A percentile compares a stretch with the other conserved stretches of the same genome.
phyloP scores from a whole-genome alignment of 2,113 vertebrate species.

The Ammodramus savannarum region DNA sequence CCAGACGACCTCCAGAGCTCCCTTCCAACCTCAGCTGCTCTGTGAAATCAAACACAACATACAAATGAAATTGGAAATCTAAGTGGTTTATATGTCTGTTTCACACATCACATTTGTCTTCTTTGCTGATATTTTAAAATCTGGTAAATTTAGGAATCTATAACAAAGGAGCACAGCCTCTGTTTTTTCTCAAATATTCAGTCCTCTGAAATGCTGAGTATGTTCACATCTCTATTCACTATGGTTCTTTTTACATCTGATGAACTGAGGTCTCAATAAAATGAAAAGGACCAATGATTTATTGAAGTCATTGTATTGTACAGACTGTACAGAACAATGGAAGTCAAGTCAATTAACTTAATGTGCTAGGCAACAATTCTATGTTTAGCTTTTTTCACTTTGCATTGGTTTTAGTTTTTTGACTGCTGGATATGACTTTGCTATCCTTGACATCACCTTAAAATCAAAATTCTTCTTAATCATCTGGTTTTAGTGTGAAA shows the following conservation, averaged over 20 bases:
- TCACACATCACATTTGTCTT: not conserved
- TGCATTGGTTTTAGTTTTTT: not conserved
- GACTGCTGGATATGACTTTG: not conserved
- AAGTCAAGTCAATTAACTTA: not conserved
- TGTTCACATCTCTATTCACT: not conserved
- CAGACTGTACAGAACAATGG: not conserved
- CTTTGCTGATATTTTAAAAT: not conserved
- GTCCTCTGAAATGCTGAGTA: not conserved
- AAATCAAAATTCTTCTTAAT: not conserved
- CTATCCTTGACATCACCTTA: not conserved
- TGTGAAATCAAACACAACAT: not conserved
- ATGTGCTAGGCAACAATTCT: not conserved
- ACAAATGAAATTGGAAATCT: not conserved
- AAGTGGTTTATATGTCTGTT: not conserved
- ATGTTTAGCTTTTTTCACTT: not conserved
- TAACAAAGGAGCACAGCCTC: not conserved
- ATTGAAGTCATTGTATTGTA: not conserved
- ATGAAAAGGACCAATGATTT: not conserved
- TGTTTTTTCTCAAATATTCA: not conserved
- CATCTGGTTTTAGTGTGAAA: not conserved
- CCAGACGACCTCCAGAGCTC: not conserved
- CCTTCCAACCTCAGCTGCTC: not conserved
- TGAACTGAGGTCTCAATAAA: not conserved
- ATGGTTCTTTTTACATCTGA: not conserved
- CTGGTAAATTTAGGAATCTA: not conserved